These are phyloP conservation scores for Malurus cyaneus DNA, from an alignment of 2,113 vertebrate genomes.

Conservation along the genomic window DNA sequence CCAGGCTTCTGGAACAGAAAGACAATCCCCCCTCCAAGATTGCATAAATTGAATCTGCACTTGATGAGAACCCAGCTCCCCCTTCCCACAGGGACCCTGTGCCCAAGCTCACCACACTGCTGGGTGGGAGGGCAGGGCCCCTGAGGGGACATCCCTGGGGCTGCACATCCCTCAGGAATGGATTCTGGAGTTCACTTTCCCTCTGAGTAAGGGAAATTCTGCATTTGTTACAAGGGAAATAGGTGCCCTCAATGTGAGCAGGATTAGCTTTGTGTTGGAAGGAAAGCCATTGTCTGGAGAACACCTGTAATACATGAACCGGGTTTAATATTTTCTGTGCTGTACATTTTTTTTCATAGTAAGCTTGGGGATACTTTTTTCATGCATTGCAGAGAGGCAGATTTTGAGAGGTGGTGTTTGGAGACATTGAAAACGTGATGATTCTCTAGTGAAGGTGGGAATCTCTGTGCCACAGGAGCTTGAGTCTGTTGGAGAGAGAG, in stretches of 20 bases:
- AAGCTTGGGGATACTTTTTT: neutral
- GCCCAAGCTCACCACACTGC: neutral
- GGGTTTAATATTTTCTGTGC: neutral
- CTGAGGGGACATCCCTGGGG: neutral
- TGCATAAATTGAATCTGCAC: neutral
- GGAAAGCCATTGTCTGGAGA: neutral
- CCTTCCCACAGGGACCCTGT: neutral
- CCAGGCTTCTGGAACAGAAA: neutral
- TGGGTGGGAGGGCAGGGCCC: neutral
- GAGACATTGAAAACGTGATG: neutral
- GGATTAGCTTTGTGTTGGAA: neutral
- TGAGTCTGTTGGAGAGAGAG: rapidly evolving
- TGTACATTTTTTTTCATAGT: neutral
- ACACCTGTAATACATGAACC: neutral
- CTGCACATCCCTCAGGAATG: neutral
- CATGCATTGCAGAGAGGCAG: neutral
- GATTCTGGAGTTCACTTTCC: neutral
- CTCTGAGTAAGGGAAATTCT: neutral
- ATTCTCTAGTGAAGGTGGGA: neutral
- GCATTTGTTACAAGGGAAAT: neutral
- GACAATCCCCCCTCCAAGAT: neutral
- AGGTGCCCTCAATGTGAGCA: neutral
- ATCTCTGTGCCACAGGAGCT: neutral
- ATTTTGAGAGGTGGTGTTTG: neutral
- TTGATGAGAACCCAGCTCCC: neutral